Conservation (phyloP, 2,888 invertebrate species). For the Hybos culiciformis region DNA sequence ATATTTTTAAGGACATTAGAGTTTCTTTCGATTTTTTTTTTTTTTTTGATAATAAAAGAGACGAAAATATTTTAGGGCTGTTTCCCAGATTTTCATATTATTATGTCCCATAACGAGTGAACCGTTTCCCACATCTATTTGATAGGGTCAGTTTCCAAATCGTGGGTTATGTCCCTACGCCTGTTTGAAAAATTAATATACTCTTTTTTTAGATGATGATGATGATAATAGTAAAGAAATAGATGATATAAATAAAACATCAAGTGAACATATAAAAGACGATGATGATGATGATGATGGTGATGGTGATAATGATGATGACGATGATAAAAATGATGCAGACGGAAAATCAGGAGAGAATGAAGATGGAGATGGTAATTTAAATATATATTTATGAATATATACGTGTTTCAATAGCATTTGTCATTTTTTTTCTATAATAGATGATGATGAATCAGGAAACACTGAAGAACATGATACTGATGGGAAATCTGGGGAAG, state of each 20-base stretch:
- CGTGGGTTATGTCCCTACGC: too few species aligned
- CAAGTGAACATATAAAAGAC: conserved; percentile 8
- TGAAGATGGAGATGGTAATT: conserved; percentile 6
- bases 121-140: too few species aligned
- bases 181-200: too few species aligned
- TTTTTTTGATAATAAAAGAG: too few species aligned
- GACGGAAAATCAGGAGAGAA: conserved; percentile 20
- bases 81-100: too few species aligned
- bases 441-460: conserved; percentile 13
- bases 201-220: conserved; percentile 18
- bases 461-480: conserved; percentile 13
- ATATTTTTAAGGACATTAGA: too few species aligned
- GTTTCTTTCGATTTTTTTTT: too few species aligned
- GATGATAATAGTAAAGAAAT: conserved; percentile 16
- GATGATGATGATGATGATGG: conserved; percentile 13
- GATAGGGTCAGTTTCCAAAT: too few species aligned
- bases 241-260: conserved; percentile 1
- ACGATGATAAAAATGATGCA: conserved; percentile 27
- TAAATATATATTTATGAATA: conserved; percentile 9
- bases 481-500: conserved; percentile 18
- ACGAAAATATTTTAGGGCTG: too few species aligned
- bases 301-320: conserved; percentile 18
- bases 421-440: too few species aligned
- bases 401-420: too few species aligned
- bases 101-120: too few species aligned